Evolutionary conservation across 2,888 invertebrate species (phyloP), one percentile per base, ranked within the genome.

Genomic region (Parochlus steinenii): DNA sequence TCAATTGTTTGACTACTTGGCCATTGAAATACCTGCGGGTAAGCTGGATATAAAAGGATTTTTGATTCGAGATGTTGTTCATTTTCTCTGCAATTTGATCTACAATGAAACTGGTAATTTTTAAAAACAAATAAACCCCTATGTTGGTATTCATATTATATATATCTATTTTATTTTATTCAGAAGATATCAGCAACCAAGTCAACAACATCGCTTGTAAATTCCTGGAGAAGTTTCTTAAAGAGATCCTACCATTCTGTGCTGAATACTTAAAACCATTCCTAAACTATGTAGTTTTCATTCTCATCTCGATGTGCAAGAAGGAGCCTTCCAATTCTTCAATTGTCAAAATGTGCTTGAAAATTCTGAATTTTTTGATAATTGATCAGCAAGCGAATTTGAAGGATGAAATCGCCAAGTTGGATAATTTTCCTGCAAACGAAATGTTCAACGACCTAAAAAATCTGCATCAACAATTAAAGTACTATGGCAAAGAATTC

Each of bases 371-470:
- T n/a, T 64, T 63, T 44, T 49, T 79, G 11, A 51, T 71, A 10
- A 51, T 63, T 1, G 61, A 70, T 28, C 58, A 69, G 46, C 60
- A 55, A 11, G 46, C 54, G 8, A 47, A 53, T 30, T 53, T 74
- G 19, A 48, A 48, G 6, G 55, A 59, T 8, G 61, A 60, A 6
- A 64, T 71, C 28, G 48, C 52, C 32, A 50, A 52, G 14, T 48
- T 72, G 28, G 67, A 68, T 45, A 62, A 62, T 2, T 62, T 72
- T 39, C 68, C 71, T 2, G 48, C 52, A n/a, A 44, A 48, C 5
- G 42, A 44, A 1, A 43, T 49, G 30, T 62, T 62, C 45, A 33
- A 46, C 4, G 40, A 51, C 5, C 52, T 64, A 10, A 46, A 50
- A 23, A 34, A 43, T 5, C 44, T 49, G 20, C 57, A 58, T 40